Evolutionary conservation across 2,797 vertebrate genomes (phyloP), one percentile per base, ranked within the genome.

Genomic region (Myoxocephalus aenaeus): DNA sequence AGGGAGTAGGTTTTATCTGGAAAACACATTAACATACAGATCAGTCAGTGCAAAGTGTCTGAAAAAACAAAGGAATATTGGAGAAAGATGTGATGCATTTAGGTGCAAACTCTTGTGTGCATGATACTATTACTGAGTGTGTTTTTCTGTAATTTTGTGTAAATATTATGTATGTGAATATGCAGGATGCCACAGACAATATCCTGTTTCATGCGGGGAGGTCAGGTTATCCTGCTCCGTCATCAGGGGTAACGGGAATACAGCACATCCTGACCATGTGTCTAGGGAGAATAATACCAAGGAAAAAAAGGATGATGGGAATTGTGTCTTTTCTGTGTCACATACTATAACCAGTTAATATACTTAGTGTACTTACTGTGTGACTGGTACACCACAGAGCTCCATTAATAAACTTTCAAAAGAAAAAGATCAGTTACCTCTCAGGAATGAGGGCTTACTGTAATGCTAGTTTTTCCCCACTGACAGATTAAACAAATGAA

Each of bases 181-280:
- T 42, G 36, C 65, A 70, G 50, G 42, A 67, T 2, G 14, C 51
- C 46, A 46, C 53, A 59, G 14, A 69, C 22, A 61, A 77, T 83
- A 87, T 88, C 74, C 10, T 61, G 58, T 91, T 88, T 83, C 83
- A 76, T 64, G 54, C 27, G 8, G 38, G 62, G n/a, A 73, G 85
- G 69, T 83, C 79, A 67, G 53, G 70, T 80, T 78, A 68, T 61
- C 63, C 65, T 54, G 44, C 59, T 79, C 59, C 56, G 73, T 83
- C 77, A 80, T 80, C 71, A 70, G 73, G 71, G 68, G 54, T 85
- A 77, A 86, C 54, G 1, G 77, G 85, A 91, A 79, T 54, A 65
- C 62, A 54, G 67, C 14, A 46, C 22, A 51, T 67, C 38, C 40
- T 38, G 58, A 27, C 22, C 65, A 54, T 7, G 67, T 66, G 75